These are phyloP conservation scores for Lepidochrysops patricia DNA, from an alignment of 2,888 invertebrate genomes.

Conservation along the genomic window DNA sequence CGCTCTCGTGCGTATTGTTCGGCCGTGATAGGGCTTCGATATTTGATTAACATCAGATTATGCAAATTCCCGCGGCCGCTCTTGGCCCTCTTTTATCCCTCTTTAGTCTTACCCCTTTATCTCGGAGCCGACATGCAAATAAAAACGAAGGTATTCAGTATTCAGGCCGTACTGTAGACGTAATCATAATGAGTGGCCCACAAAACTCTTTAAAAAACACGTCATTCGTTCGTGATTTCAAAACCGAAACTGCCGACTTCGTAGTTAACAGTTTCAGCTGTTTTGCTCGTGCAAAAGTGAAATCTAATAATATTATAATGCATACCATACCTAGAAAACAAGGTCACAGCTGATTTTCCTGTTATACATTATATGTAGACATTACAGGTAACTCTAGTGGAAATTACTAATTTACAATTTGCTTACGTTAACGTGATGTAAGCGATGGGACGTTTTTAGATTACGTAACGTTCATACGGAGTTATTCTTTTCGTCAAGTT, in stretches of 20 bases:
- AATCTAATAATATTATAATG: background rate
- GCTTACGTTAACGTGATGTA: background rate
- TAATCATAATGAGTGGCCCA: conserved; percentile 59
- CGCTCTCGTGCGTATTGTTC: background rate
- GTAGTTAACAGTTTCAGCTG: too few relatives aligned
- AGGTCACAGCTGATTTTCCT: conserved; percentile 39
- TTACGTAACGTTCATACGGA: background rate
- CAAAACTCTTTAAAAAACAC: conserved; percentile 35
- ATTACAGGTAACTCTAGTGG: background rate
- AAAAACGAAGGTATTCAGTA: conserved; percentile 62
- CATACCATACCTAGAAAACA: conserved; percentile 12
- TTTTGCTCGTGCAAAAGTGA: too few relatives aligned
- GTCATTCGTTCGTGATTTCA: background rate
- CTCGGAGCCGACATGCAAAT: conserved; percentile 68
- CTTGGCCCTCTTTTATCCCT: conserved; percentile 62
- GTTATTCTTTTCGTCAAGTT: background rate
- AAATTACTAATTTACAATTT: background rate
- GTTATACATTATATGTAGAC: conserved; percentile 16
- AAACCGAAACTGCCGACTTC: background rate
- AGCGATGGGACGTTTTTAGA: background rate
- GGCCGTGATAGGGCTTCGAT: conserved; percentile 41
- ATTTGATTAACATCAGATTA: conserved; percentile 74
- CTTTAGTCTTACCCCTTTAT: conserved; percentile 58
- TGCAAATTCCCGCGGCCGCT: conserved; percentile 70
- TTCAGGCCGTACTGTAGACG: conserved; percentile 56